These are phyloP conservation scores for Tachyglossus aculeatus DNA, from an alignment of 2,797 vertebrate species.

Conservation along the genomic window DNA sequence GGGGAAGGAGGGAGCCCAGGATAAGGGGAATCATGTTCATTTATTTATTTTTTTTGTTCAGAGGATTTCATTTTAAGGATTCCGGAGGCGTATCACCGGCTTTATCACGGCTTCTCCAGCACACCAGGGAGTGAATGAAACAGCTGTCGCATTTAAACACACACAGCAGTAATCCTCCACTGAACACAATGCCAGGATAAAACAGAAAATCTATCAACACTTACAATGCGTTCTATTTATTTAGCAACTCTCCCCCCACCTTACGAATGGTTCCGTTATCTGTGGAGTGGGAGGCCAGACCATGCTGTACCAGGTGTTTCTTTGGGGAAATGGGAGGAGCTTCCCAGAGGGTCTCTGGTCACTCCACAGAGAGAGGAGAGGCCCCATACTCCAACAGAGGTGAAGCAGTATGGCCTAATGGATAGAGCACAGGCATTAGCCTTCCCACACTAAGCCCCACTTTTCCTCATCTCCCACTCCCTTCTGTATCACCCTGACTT, in stretches of 20 bases:
- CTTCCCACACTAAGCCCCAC: too few relatives aligned
- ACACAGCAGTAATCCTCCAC: conserved; percentile 61
- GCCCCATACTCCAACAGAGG: too few relatives aligned
- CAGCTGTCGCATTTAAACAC: conserved; percentile 68
- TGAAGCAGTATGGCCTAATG: too few relatives aligned
- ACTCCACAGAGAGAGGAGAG: too few relatives aligned
- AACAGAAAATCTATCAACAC: conserved; percentile 63
- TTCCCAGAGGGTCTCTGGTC: too few relatives aligned
- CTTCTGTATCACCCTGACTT: too few relatives aligned
- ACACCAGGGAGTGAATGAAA: conserved; percentile 64
- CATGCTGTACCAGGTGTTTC: neutral
- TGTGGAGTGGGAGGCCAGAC: conserved; percentile 12
- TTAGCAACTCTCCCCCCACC: conserved; percentile 30
- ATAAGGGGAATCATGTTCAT: neutral
- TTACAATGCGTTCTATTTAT: conserved; percentile 60
- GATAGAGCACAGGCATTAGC: too few relatives aligned
- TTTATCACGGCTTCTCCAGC: conserved; percentile 52
- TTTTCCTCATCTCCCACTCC: too few relatives aligned
- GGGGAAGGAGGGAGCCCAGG: neutral
- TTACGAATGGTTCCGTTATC: conserved; percentile 31
- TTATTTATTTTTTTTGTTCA: neutral
- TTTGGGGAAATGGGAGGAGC: too few relatives aligned
- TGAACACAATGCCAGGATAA: conserved; percentile 59
- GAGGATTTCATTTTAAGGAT: conserved; percentile 55
- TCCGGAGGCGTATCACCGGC: conserved; percentile 39